Percentiles rank a stretch among this genome's conserved stretches.
Conservation (phyloP, 2,888 invertebrate genomes). For the Drosophila atroscutellata region DNA sequence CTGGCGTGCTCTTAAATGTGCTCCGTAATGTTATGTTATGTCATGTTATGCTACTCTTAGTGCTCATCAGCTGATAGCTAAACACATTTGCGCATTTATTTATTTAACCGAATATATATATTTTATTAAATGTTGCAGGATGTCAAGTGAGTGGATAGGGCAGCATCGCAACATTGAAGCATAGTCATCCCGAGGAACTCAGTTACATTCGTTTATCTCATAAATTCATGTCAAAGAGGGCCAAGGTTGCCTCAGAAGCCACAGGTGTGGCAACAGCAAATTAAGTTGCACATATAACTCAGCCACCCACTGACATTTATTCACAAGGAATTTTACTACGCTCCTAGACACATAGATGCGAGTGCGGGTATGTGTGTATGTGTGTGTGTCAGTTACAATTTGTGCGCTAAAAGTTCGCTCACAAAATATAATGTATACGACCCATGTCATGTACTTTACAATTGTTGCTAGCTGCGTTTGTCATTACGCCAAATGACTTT, state of each 20-base stretch:
- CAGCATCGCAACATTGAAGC: not conserved
- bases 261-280: slow-evolving; percentile 77
- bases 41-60: slow-evolving; percentile 11
- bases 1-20: slow-evolving; percentile 45
- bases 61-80: slow-evolving; percentile 23
- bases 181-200: not conserved
- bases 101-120: slow-evolving; percentile 50
- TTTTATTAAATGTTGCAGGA: slow-evolving; percentile 67
- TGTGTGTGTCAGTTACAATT: slow-evolving; percentile 31
- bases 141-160: slow-evolving; percentile 29
- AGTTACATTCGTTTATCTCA: slow-evolving; percentile 37
- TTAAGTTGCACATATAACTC: slow-evolving; percentile 80
- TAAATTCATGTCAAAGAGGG: slow-evolving; percentile 71
- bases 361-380: slow-evolving; percentile 2
- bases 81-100: slow-evolving; percentile 51
- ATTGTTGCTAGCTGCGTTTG: slow-evolving; percentile 71
- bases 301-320: slow-evolving; percentile 38
- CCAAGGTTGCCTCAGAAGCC: slow-evolving; percentile 70
- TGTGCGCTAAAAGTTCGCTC: slow-evolving; percentile 57
- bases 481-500: slow-evolving; percentile 70
- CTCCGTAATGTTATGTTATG: not conserved
- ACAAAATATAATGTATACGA: slow-evolving; percentile 65
- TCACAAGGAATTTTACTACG: slow-evolving; percentile 66
- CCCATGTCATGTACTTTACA: slow-evolving; percentile 74
- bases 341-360: slow-evolving; percentile 6